Base-by-base conservation (phyloP, 2,797 vertebrate species). In the Cyclopterus lumpus region DNA sequence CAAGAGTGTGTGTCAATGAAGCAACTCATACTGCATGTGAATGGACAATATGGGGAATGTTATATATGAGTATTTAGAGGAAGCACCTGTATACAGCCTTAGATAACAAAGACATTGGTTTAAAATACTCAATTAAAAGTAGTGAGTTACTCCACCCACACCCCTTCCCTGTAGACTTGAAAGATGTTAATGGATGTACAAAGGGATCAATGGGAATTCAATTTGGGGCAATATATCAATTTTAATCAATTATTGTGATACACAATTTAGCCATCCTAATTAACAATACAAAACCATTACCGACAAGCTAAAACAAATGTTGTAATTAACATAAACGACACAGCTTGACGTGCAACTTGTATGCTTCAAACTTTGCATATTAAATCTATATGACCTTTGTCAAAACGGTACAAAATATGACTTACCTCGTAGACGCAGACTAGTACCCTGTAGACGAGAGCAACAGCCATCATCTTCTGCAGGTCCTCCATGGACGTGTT, bases 401-500 rank as follows among this genome's bases (percentile, higher is more conserved):
- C 30, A 3, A 14, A 38, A 8, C 0, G 2, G 8, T 58, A 34
- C 18, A 12, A 55, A 67, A 75, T 1, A 16, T 12, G 16, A 79
- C 85, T 92, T 93, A 99, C 97, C 96, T 99, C 97, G 83, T 99
- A 99, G 84, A 97, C 91, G 82, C 97, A 99, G 91, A 99, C 97
- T 26, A 99, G 82, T 38, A 98, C 86, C 88, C 98, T 96, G 95
- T 99, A 99, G 86, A 98, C 95, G 87, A 99, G 93, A 61, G 98
- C 97, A 16, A 99, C 97, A 11, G 94, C 81, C 97, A 99, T 97
- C 97, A 99, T 99, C 92, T 97, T 99, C 95, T 99, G 97, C 77
- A 99, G 88, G 70, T 99, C 98, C 92, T 99, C 98, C 93, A 98
- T 95, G 58, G 98, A 97, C 0, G 97, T 99, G 81, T 97, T 97